Conservation (phyloP, 2,797 vertebrate species). For the Lithobates pipiens region DNA sequence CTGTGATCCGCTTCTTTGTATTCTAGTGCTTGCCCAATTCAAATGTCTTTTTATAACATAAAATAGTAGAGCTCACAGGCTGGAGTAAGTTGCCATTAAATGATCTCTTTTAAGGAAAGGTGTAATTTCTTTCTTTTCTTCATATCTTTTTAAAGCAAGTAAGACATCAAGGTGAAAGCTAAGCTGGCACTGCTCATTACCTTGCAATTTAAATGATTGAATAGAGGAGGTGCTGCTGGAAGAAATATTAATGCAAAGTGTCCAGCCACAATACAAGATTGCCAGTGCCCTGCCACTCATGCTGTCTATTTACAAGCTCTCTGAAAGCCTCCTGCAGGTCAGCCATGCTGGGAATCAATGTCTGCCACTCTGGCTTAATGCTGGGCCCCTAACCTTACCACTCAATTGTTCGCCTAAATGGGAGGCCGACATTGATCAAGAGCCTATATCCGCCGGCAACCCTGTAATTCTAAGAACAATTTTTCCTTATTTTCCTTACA, state of each 20-base stretch:
- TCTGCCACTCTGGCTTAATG: neutral
- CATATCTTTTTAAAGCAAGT: neutral
- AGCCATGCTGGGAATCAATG: slow-evolving; percentile 40
- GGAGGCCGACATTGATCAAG: neutral
- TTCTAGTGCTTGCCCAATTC: no score
- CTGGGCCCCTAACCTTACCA: neutral
- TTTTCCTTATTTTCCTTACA: no score
- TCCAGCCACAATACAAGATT: neutral
- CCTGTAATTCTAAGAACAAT: neutral
- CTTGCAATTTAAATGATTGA: neutral
- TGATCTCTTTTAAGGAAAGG: neutral
- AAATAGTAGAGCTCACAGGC: no score
- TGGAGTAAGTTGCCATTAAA: neutral
- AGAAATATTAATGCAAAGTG: neutral
- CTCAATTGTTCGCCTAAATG: neutral
- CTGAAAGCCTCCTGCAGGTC: slow-evolving; percentile 23
- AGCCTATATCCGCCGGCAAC: neutral
- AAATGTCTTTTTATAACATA: no score
- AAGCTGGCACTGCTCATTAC: neutral
- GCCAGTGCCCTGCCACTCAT: slow-evolving; percentile 31
- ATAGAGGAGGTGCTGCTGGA: neutral
- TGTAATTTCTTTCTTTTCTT: neutral
- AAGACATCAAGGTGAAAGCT: neutral
- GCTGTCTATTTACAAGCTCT: slow-evolving; percentile 33
- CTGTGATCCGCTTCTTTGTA: no score